Evolutionary conservation across 2,888 invertebrate genomes (phyloP), one percentile per base, ranked within the genome.

Genomic region (Drosophila picticornis): DNA sequence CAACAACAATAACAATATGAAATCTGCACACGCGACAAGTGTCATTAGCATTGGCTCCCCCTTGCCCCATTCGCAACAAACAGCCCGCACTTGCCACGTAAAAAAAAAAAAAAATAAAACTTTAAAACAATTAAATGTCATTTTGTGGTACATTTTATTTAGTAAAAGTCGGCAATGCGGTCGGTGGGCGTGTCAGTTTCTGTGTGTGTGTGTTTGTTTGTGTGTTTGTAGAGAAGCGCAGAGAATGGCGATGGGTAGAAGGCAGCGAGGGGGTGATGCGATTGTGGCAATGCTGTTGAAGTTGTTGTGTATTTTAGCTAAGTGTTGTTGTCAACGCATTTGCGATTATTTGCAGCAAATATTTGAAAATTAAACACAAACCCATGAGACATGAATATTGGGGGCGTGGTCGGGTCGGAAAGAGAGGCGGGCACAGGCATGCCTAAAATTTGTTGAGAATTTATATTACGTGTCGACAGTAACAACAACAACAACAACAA

Each of bases 21-120:
- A 86, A 81, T 81, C 90, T 72, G 90, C 82, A 83, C 84, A 89
- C 84, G 85, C 85, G 87, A 84, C 89, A 89, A 89, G 84, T 87
- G 84, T 85, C 85, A 85, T 85, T 85, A 87, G 88, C 75, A 65
- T 51, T 43, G 32, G 32, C 46, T 19, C 13, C 9, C 13, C 38
- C 27, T 51, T 2, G 6, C 25, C 13, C 38, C 25, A 27, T 16
- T 2, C n/a, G 40, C 46, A 64, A n/a, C 61, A n/a, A 66, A 16
- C 53, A 19, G 66, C 61, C 46, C 29, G 7, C 56, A 40, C 52
- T 38, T 43, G 62, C 66, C 36, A 25, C 62, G 51, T 29, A 53
- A 48, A 34, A 48, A 48, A 38, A 53, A 48, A 34, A 48, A 48
- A 38, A 43, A 50, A 38, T 50, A 58, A 65, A 68, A 68, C 51